Percentiles rank a stretch among this genome's conserved stretches.
Evolutionary conservation across 2,797 vertebrate genomes (phyloP).

Genomic region (Mus spretus): DNA sequence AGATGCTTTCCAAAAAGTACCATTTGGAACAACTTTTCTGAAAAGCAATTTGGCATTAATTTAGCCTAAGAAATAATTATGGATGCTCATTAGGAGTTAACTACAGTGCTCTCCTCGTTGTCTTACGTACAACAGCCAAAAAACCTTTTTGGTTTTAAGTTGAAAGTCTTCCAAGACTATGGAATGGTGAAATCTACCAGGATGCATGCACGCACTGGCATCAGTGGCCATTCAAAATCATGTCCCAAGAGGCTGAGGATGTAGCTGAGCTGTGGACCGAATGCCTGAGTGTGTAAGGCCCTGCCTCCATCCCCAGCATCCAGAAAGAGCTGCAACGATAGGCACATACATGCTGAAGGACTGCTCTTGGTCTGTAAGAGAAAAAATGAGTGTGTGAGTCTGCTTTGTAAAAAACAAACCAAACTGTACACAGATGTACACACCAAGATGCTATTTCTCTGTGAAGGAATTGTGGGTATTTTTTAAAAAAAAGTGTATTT

Average conservation of each 20-base stretch:
- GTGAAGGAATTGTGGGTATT: background rate
- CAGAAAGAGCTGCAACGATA: background rate
- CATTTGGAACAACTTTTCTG: slow-evolving; percentile 62
- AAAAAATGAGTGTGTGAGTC: background rate
- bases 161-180: slow-evolving; percentile 56
- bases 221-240: background rate
- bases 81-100: slow-evolving; percentile 21
- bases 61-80: slow-evolving; percentile 66
- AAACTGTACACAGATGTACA: background rate
- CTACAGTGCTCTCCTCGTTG: slow-evolving; percentile 58
- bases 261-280: background rate
- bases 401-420: slow-evolving; percentile 36
- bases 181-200: background rate
- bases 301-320: background rate
- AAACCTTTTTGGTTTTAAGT: slow-evolving; percentile 9
- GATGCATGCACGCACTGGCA: background rate
- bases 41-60: slow-evolving; percentile 63
- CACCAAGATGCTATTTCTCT: background rate
- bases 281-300: background rate
- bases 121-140: slow-evolving; percentile 27
- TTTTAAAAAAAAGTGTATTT: slow-evolving; percentile 11
- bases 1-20: slow-evolving; percentile 34
- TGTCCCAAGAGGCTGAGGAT: background rate
- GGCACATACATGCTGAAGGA: background rate
- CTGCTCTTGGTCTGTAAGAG: background rate